A percentile compares a stretch with the other conserved stretches of the same genome.
Evolutionary conservation across 2,797 vertebrate genomes (phyloP).

Genomic region (Lutjanus argentimaculatus): DNA sequence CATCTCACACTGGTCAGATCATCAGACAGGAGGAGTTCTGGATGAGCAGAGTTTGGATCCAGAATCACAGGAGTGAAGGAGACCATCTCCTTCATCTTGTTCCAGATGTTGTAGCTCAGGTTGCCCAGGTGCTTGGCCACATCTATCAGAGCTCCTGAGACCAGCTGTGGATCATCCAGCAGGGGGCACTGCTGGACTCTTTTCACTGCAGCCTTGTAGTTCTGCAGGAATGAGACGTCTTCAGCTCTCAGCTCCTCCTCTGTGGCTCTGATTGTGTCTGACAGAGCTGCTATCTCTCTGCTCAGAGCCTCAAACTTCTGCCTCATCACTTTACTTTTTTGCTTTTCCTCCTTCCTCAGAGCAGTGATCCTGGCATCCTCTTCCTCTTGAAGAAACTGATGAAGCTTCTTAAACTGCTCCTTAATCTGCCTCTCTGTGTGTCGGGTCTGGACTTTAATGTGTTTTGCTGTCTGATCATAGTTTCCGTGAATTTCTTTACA

Average conservation of each 20-base stretch:
- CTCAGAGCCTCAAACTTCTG: neutral
- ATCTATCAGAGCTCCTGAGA: neutral
- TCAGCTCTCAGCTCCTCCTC: conserved; percentile 26
- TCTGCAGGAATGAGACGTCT: conserved; percentile 22
- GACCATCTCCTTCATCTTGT: too few species aligned
- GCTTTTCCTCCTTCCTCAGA: conserved; percentile 31
- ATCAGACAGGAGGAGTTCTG: conserved; percentile 4
- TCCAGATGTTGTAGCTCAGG: too few species aligned
- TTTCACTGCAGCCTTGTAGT: conserved; percentile 13
- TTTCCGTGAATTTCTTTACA: neutral
- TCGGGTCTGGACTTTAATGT: neutral
- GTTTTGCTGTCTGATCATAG: neutral
- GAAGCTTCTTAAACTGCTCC: neutral
- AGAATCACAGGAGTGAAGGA: too few species aligned
- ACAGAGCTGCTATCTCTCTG: neutral
- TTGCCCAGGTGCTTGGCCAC: neutral
- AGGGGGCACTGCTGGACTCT: conserved; percentile 20
- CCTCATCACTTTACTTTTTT: conserved; percentile 8
- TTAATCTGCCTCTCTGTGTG: conserved; percentile 13
- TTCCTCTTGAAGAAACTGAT: conserved; percentile 5
- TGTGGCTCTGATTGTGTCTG: conserved; percentile 14
- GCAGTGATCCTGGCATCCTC: conserved; percentile 33
- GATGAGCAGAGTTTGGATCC: too few species aligned
- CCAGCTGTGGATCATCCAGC: conserved; percentile 15
- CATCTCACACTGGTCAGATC: neutral